Percentiles rank a stretch among this genome's conserved stretches.
These are phyloP conservation scores for Eufriesea mexicana DNA, from an alignment of 1,140 invertebrate genomes.

Conservation along the genomic window DNA sequence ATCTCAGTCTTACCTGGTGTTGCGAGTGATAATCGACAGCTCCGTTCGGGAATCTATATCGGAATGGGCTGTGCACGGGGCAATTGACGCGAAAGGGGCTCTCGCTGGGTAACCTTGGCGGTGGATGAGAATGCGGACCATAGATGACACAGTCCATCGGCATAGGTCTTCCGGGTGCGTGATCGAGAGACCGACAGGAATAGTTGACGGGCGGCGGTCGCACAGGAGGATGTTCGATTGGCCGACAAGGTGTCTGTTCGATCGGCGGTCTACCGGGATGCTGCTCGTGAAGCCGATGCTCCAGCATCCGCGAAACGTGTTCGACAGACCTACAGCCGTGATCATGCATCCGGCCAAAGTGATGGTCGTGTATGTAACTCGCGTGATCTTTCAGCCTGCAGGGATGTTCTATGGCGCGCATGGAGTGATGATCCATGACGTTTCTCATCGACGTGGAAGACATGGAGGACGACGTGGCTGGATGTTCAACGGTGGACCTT, in stretches of 20 bases:
- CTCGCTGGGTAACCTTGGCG: slow-evolving; percentile 72
- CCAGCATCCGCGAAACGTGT: slow-evolving; percentile 74
- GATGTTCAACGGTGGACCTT: slow-evolving; percentile 57
- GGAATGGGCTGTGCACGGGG: slow-evolving; percentile 86
- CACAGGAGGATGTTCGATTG: slow-evolving; percentile 66
- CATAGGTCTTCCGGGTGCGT: slow-evolving; percentile 74
- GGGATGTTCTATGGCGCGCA: slow-evolving; percentile 76
- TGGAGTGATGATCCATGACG: slow-evolving; percentile 67
- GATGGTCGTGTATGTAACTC: slow-evolving; percentile 75
- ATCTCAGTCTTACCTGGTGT: slow-evolving; percentile 81
- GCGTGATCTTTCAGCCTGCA: slow-evolving; percentile 78
- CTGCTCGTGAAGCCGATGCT: slow-evolving; percentile 73
- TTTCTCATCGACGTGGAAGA: slow-evolving; percentile 50
- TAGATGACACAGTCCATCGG: slow-evolving; percentile 80
- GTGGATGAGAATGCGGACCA: slow-evolving; percentile 76
- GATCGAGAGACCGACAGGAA: slow-evolving; percentile 79
- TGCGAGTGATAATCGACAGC: slow-evolving; percentile 82
- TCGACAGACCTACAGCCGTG: slow-evolving; percentile 78
- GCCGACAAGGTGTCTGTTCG: slow-evolving; percentile 59
- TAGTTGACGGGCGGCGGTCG: slow-evolving; percentile 72
- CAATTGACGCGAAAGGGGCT: slow-evolving; percentile 81
- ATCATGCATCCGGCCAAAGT: slow-evolving; percentile 71
- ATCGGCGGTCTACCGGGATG: slow-evolving; percentile 64
- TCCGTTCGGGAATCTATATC: slow-evolving; percentile 85
- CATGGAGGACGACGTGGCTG: slow-evolving; percentile 44